These are phyloP conservation scores for Zenarchopterus dispar DNA, from an alignment of 2,797 vertebrate genomes.

Conservation along the genomic window DNA sequence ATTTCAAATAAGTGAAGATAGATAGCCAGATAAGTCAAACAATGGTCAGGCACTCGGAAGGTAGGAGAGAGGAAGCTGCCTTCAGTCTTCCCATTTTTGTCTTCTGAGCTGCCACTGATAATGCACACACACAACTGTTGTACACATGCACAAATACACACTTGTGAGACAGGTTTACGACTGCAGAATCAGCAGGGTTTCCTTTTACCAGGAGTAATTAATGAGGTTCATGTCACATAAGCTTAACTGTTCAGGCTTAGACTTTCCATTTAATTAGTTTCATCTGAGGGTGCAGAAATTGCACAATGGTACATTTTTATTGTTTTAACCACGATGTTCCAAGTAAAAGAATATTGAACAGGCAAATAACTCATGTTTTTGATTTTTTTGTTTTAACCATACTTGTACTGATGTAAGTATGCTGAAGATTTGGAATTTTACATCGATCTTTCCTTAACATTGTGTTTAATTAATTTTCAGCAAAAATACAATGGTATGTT, in stretches of 20 bases:
- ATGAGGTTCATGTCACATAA: constrained; percentile 31
- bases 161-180: constrained; percentile 21
- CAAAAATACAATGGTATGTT: background rate
- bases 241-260: constrained; percentile 32
- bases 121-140: background rate
- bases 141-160: background rate
- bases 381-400: no score
- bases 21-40: constrained; percentile 48
- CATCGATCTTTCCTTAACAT: background rate
- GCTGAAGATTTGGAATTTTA: background rate
- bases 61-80: constrained; percentile 25
- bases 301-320: constrained; percentile 20
- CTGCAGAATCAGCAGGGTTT: constrained; percentile 49
- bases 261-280: constrained; percentile 38
- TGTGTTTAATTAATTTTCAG: background rate
- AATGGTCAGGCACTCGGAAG: constrained; percentile 37
- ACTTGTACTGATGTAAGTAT: no score
- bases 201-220: constrained; percentile 50
- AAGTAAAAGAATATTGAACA: no score
- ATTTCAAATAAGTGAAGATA: constrained; percentile 47
- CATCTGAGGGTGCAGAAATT: constrained; percentile 28
- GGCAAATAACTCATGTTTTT: no score
- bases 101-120: constrained; percentile 6
- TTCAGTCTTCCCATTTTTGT: constrained; percentile 37
- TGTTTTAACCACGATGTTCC: background rate